Evolutionary conservation across 2,797 vertebrate species (phyloP), one percentile per base, ranked within the genome.

Genomic region (Falco biarmicus): DNA sequence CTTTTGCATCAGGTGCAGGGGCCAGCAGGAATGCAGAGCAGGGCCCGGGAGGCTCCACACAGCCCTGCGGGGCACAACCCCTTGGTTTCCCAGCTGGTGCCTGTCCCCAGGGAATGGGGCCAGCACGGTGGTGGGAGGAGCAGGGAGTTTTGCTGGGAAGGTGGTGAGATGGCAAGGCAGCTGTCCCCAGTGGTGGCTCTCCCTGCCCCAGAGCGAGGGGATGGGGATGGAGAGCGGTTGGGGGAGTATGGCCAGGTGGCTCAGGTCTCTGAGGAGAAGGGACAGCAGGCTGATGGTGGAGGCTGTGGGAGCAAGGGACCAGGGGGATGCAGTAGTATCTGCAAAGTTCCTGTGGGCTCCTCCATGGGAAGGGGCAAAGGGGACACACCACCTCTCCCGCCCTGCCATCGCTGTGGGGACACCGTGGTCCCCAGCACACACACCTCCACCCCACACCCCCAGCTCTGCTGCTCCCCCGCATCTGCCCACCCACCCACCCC

Each of bases 1-100:
- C 98, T 97, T 98, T 96, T 96, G 97, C 95, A 29, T 97, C 96
- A 96, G 96, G 97, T 95, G 89, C 37, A 4, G 63, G 37, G 92
- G 97, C 96, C 79, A 54, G 81, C 41, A 34, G 95, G 97, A 97
- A 97, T 96, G 95, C 96, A 93, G 97, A 98, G 93, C 74, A 1
- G 94, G 92, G 66, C 91, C 68, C 1, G 3, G 3, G 57, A 69
- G 71, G 77, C 31, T 90, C 71, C 1, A 0, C 2, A 2, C 0
- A 0, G 19, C 66, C 37, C 86, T 4, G 0, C 2, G 12, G 75
- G 79, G 75, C 50, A 41, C 37, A 59, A 15, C 31, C 69, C 28
- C 50, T 82, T 28, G 59, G 59, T 79, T 95, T 87, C 85, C 85
- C 89, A 91, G 91, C 85, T 79, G 63, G 69, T 63, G 47, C 19